Percentiles rank a stretch among this genome's conserved stretches.
Evolutionary conservation across 2,888 invertebrate species (phyloP).

Genomic region (Phorcus lineatus): DNA sequence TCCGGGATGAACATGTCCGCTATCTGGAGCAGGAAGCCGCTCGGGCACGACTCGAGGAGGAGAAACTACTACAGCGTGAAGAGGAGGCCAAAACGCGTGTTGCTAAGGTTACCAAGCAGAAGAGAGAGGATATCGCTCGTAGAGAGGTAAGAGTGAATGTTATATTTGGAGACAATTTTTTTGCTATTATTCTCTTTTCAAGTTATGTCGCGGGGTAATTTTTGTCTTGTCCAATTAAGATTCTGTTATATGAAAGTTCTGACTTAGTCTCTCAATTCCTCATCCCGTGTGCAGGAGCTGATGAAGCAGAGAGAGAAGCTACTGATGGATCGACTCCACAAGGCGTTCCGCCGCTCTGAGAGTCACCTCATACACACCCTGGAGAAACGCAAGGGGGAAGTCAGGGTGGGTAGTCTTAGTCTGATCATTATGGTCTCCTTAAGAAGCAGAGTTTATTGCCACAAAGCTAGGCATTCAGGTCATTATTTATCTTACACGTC

Average conservation of each 20-base stretch:
- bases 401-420: slow-evolving; percentile 58
- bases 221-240: too few species aligned
- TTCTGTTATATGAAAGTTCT: too few species aligned
- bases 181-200: too few species aligned
- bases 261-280: not conserved
- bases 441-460: too few species aligned
- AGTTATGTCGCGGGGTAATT: too few species aligned
- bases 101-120: slow-evolving; percentile 61
- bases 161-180: too few species aligned
- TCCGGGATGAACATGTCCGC: slow-evolving; percentile 71
- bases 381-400: slow-evolving; percentile 69
- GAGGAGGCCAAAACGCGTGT: slow-evolving; percentile 68
- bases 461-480: too few species aligned
- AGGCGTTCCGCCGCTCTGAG: slow-evolving; percentile 68
- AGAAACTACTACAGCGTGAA: slow-evolving; percentile 59
- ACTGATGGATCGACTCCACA: slow-evolving; percentile 68
- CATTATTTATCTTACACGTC: too few species aligned
- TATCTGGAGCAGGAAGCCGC: slow-evolving; percentile 68
- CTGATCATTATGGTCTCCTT: too few species aligned
- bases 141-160: slow-evolving; percentile 51
- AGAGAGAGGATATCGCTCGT: slow-evolving; percentile 57
- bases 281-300: slow-evolving; percentile 52
- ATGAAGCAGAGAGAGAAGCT: slow-evolving; percentile 67
- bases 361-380: slow-evolving; percentile 68
- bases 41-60: slow-evolving; percentile 52